These are phyloP conservation scores for Trinectes maculatus DNA, from an alignment of 2,113 vertebrate genomes.

Conservation along the genomic window DNA sequence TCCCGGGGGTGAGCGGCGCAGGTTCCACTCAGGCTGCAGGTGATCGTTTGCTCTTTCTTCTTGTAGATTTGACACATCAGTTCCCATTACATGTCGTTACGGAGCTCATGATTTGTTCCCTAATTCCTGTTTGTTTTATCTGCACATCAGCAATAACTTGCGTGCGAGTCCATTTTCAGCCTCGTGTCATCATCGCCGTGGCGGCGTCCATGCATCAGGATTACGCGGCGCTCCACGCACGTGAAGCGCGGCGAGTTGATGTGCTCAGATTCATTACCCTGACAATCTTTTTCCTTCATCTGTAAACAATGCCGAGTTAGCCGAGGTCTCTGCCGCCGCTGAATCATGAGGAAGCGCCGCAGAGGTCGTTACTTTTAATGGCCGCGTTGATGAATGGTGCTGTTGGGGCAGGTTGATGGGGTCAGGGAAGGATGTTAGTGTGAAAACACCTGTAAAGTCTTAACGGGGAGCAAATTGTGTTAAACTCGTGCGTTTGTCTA, in stretches of 20 bases:
- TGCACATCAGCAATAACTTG: slow-evolving; percentile 26
- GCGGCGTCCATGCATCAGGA: slow-evolving; percentile 26
- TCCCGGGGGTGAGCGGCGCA: slow-evolving; percentile 28
- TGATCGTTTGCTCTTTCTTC: slow-evolving; percentile 37
- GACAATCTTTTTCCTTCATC: slow-evolving; percentile 48
- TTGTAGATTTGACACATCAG: slow-evolving; percentile 14
- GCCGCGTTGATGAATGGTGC: slow-evolving; percentile 52
- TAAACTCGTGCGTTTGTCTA: not conserved
- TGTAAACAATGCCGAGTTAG: slow-evolving; percentile 65
- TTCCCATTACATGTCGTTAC: slow-evolving; percentile 30
- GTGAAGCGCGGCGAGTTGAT: slow-evolving; percentile 25
- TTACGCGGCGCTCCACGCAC: slow-evolving; percentile 28
- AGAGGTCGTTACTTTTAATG: slow-evolving; percentile 67
- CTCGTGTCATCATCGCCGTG: slow-evolving; percentile 5
- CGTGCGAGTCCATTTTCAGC: slow-evolving; percentile 17
- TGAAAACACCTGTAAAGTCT: slow-evolving; percentile 18
- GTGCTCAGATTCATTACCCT: slow-evolving; percentile 50
- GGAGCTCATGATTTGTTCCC: slow-evolving; percentile 37
- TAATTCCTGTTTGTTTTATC: slow-evolving; percentile 53
- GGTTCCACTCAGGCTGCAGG: slow-evolving; percentile 37
- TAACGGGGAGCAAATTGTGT: slow-evolving; percentile 4
- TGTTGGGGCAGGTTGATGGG: slow-evolving; percentile 39
- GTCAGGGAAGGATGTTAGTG: slow-evolving; percentile 29
- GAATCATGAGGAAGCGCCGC: slow-evolving; percentile 56
- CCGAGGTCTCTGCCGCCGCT: slow-evolving; percentile 42